These are phyloP conservation scores for Mobula hypostoma DNA, from an alignment of 2,113 vertebrate species.

Conservation along the genomic window DNA sequence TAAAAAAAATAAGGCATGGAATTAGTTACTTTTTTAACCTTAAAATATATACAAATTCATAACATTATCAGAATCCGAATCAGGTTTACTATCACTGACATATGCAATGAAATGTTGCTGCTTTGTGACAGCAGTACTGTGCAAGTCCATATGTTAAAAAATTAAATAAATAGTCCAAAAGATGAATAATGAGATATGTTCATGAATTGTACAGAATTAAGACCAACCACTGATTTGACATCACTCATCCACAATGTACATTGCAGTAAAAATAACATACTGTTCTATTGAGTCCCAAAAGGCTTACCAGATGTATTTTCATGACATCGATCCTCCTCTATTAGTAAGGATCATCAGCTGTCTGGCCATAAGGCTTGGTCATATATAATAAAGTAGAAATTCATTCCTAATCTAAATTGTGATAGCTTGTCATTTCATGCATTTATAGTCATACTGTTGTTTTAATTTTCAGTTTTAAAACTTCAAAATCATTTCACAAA, in stretches of 20 bases:
- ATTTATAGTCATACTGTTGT: not conserved
- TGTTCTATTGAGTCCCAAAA: not conserved
- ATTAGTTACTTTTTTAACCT: not conserved
- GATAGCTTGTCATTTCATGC: slow-evolving; percentile 1
- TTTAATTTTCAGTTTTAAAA: slow-evolving; percentile 30
- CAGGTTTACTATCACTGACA: too few relatives aligned
- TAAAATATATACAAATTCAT: not conserved
- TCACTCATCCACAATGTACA: not conserved
- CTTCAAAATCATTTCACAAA: not conserved
- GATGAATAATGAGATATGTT: too few relatives aligned
- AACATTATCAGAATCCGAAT: not conserved
- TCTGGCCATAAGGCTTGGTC: not conserved
- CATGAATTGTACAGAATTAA: too few relatives aligned
- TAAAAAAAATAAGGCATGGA: not conserved
- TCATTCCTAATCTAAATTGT: not conserved
- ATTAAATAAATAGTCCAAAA: too few relatives aligned
- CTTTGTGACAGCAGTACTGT: too few relatives aligned
- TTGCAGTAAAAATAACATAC: not conserved
- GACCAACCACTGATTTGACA: not conserved
- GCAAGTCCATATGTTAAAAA: too few relatives aligned
- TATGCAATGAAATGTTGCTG: too few relatives aligned
- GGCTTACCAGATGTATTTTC: not conserved
- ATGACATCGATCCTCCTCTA: not conserved
- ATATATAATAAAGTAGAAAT: not conserved
- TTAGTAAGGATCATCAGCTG: not conserved